Evolutionary conservation across 2,797 vertebrate species (phyloP), one percentile per base, ranked within the genome.

Genomic region (Pseudomugil tenellus): DNA sequence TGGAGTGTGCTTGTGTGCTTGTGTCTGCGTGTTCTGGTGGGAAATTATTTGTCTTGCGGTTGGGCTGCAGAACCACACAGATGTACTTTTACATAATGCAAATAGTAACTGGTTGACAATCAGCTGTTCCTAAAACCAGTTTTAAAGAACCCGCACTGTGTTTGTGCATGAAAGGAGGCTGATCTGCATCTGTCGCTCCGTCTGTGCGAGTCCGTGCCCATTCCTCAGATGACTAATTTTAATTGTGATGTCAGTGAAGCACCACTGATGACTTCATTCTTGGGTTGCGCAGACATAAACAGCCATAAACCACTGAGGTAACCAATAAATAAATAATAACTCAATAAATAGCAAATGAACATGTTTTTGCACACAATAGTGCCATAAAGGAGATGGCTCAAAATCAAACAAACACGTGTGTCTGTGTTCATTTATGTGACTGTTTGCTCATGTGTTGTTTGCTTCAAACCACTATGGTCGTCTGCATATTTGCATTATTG

Each of bases 401-500:
- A 67, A 80, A 70, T 75, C 71, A 48, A 77, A 73, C 70, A 31
- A 67, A 37, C 54, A 67, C 49, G 56, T 31, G 14, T 39, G 52
- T 57, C 31, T 23, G n/a, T 64, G 64, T 68, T 64, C 58, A 35
- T 65, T 67, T 76, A 28, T 35, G 8, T n/a, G 35, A 19, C 8
- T 68, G 43, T 76, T 63, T 80, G 79, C 72, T 39, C 12, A 1
- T 51, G 58, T 67, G 60, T 76, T 75, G 76, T 72, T 72, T 83
- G 59, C 76, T 63, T 65, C 69, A 58, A 52, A 71, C 78, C 69
- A 70, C 70, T 65, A 68, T 59, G 82, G 67, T 62, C 62, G 67
- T 84, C 76, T 79, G 76, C 73, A 58, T 79, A 84, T 84, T 84
- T 89, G 84, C 72, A 75, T 84, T 84, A 88, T 84, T 86, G 87